These are phyloP conservation scores for Lethrus apterus DNA, from an alignment of 1,140 invertebrate genomes.

Conservation along the genomic window DNA sequence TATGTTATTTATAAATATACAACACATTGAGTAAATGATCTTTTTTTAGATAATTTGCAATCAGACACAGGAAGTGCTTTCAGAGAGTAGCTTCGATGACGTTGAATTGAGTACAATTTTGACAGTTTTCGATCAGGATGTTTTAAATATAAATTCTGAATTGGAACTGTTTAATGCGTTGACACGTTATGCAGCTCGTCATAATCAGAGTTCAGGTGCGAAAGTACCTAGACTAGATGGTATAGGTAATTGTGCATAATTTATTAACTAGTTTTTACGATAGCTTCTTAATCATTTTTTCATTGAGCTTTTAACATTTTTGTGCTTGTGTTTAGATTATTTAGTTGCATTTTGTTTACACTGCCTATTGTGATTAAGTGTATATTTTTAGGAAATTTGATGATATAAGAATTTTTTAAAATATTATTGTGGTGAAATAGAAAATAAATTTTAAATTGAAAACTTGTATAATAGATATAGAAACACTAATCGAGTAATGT, in stretches of 20 bases:
- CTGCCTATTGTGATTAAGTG: too few species aligned
- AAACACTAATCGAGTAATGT: too few species aligned
- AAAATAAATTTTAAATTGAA: too few species aligned
- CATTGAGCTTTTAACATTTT: too few species aligned
- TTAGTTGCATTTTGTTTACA: too few species aligned
- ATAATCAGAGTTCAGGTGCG: constrained; percentile 39
- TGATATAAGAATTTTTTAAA: too few species aligned
- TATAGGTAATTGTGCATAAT: constrained; percentile 38
- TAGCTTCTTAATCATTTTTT: not conserved
- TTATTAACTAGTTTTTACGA: constrained; percentile 26
- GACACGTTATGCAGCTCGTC: constrained; percentile 54
- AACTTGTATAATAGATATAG: too few species aligned
- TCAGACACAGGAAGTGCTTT: constrained; percentile 67
- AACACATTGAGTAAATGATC: not conserved
- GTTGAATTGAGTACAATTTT: constrained; percentile 64
- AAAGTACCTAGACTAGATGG: constrained; percentile 39
- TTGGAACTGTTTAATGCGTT: constrained; percentile 66
- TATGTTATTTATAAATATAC: constrained; percentile 31
- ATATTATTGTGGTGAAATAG: too few species aligned
- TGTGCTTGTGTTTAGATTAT: too few species aligned
- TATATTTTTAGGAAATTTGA: too few species aligned
- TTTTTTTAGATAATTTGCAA: constrained; percentile 58
- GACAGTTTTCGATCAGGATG: constrained; percentile 64
- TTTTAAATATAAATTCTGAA: constrained; percentile 65
- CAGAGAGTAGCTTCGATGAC: constrained; percentile 66